Conservation (phyloP, 1,140 invertebrate species). For the Micrasema minimum region DNA sequence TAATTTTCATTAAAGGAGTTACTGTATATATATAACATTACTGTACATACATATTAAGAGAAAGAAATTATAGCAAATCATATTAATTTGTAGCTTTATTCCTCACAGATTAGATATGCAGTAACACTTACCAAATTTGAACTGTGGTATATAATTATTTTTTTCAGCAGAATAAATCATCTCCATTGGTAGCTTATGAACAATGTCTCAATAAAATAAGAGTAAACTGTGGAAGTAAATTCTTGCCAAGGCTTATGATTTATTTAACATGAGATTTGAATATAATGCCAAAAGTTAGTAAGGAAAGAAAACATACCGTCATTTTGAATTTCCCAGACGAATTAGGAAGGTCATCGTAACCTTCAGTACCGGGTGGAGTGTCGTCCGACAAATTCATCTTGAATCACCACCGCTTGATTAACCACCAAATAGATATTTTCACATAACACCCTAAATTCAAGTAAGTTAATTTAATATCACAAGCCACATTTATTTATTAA, state of each 20-base stretch:
- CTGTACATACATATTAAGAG: too few relatives aligned
- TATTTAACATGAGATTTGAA: neutral
- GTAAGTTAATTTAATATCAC: neutral
- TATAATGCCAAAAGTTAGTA: neutral
- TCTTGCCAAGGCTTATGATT: neutral
- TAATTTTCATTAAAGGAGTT: too few relatives aligned
- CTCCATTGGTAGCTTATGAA: neutral
- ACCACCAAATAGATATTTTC: neutral
- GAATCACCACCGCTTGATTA: neutral
- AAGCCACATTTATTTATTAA: neutral
- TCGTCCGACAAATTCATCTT: conserved; percentile 10
- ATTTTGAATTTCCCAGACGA: neutral
- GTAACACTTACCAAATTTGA: neutral
- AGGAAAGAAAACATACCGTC: conserved; percentile 13
- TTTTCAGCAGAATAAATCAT: neutral
- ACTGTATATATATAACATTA: too few relatives aligned
- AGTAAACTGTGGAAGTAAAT: neutral
- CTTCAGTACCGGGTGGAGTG: conserved; percentile 14
- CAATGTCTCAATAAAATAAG: neutral
- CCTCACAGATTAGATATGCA: too few relatives aligned
- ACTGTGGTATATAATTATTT: neutral
- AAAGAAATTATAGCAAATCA: too few relatives aligned
- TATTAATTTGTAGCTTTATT: too few relatives aligned
- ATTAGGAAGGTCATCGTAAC: conserved; percentile 13
- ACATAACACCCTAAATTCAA: conserved; percentile 11